phyloP scores from a whole-genome alignment of 2,888 invertebrate species.

The Zonitis immaculata region DNA sequence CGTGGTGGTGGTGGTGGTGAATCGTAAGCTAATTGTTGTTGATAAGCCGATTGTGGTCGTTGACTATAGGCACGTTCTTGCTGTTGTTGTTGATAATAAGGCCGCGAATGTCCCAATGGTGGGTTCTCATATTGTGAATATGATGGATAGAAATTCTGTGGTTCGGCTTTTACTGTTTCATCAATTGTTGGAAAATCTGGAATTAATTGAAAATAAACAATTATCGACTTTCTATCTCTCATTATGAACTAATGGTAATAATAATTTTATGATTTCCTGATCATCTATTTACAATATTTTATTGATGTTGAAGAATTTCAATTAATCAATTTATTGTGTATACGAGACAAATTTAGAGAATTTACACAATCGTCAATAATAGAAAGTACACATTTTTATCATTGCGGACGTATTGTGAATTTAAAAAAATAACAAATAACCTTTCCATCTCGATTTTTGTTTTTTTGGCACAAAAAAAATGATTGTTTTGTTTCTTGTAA shows the following conservation, averaged over 20 bases:
- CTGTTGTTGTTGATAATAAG: slow-evolving; percentile 57
- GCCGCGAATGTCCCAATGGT: slow-evolving; percentile 59
- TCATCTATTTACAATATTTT: neutral
- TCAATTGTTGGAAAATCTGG: slow-evolving; percentile 4
- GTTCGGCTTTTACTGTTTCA: slow-evolving; percentile 16
- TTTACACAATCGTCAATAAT: neutral
- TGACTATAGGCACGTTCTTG: slow-evolving; percentile 61
- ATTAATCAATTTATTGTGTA: neutral
- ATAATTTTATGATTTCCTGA: neutral
- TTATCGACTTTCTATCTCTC: neutral
- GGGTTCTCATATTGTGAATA: slow-evolving; percentile 54
- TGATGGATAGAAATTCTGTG: slow-evolving; percentile 69
- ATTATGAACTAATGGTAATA: neutral
- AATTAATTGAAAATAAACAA: neutral
- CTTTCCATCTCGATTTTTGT: no score
- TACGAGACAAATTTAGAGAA: neutral
- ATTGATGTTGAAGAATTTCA: neutral
- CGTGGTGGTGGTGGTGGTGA: no score
- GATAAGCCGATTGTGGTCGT: slow-evolving; percentile 48
- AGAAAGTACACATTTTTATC: no score
- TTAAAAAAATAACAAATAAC: no score
- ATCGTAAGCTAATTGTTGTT: slow-evolving; percentile 38
- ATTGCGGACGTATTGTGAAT: no score
- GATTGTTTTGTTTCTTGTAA: no score
- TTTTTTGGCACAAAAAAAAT: no score